Percentiles rank a stretch among this genome's conserved stretches.
These are phyloP conservation scores for Autographa pulchrina DNA, from an alignment of 2,888 invertebrate species.

Conservation along the genomic window DNA sequence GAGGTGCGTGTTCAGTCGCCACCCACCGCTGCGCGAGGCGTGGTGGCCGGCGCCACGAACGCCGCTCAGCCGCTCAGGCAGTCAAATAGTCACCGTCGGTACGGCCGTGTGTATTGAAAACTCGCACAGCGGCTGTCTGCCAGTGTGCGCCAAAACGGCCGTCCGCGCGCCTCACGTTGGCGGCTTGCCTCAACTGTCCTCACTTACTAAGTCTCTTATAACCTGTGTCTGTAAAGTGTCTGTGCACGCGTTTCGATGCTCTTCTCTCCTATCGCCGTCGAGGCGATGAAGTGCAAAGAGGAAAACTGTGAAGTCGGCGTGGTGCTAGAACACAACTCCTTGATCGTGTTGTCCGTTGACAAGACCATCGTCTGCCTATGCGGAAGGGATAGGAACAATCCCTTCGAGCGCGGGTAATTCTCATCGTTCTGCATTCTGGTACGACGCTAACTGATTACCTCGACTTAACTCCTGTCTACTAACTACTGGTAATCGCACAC, in stretches of 20 bases:
- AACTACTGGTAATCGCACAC: slow-evolving; percentile 56
- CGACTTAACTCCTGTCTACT: slow-evolving; percentile 61
- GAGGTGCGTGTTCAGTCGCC: slow-evolving; percentile 85
- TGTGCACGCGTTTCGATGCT: slow-evolving; percentile 85
- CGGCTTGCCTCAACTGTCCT: slow-evolving; percentile 70
- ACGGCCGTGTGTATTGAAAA: slow-evolving; percentile 80
- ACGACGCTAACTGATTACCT: slow-evolving; percentile 68
- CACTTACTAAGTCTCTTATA: slow-evolving; percentile 57
- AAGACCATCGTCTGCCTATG: slow-evolving; percentile 89
- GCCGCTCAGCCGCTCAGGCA: slow-evolving; percentile 78
- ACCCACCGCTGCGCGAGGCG: slow-evolving; percentile 86
- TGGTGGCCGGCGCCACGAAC: slow-evolving; percentile 77
- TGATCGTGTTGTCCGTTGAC: slow-evolving; percentile 87
- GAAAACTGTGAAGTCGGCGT: slow-evolving; percentile 89
- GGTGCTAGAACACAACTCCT: slow-evolving; percentile 86
- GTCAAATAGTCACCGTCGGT: slow-evolving; percentile 86
- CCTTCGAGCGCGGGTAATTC: slow-evolving; percentile 88
- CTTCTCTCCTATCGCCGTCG: slow-evolving; percentile 88
- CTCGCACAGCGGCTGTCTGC: slow-evolving; percentile 79
- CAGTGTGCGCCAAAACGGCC: slow-evolving; percentile 85
- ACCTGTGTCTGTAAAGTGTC: slow-evolving; percentile 75
- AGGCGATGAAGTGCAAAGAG: slow-evolving; percentile 90
- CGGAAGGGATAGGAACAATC: slow-evolving; percentile 84
- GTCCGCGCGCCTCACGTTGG: slow-evolving; percentile 75
- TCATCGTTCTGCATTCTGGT: slow-evolving; percentile 71